Percentiles rank a stretch among this genome's conserved stretches.
phyloP scores from a whole-genome alignment of 2,113 vertebrate genomes.

The Ammodytes dubius region DNA sequence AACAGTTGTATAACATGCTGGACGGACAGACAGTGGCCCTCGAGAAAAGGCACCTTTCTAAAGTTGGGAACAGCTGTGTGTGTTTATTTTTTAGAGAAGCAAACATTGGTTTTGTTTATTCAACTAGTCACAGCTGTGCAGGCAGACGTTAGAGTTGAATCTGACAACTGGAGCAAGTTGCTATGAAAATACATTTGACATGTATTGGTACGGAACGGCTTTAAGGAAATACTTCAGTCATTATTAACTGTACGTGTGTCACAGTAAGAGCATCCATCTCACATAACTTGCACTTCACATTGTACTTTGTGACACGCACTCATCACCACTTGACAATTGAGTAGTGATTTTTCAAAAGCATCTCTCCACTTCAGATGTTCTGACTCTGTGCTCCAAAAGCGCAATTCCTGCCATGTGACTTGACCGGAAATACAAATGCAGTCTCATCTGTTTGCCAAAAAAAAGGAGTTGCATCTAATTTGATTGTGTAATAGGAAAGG shows the following conservation, averaged over 20 bases:
- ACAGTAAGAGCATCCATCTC: background rate
- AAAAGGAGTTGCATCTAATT: background rate
- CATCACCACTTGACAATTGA: background rate
- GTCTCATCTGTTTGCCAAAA: slow-evolving; percentile 42
- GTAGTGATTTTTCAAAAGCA: background rate
- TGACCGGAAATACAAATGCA: slow-evolving; percentile 42
- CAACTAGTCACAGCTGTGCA: slow-evolving; percentile 16
- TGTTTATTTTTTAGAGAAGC: background rate
- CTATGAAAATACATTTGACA: background rate
- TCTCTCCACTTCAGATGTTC: background rate
- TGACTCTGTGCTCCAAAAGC: slow-evolving; percentile 45
- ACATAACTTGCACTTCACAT: background rate
- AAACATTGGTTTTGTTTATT: background rate
- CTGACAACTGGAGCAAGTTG: background rate
- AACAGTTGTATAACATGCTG: background rate
- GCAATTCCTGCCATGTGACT: slow-evolving; percentile 29
- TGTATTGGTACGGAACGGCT: background rate
- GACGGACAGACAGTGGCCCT: background rate
- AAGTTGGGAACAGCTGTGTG: background rate
- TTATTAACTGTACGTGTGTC: background rate
- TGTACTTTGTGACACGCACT: background rate
- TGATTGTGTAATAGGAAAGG: background rate
- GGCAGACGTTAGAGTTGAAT: background rate
- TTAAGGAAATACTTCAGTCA: background rate
- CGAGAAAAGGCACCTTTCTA: background rate